Base-by-base conservation (phyloP, 1,140 invertebrate species). In the Ganaspis sp. region DNA sequence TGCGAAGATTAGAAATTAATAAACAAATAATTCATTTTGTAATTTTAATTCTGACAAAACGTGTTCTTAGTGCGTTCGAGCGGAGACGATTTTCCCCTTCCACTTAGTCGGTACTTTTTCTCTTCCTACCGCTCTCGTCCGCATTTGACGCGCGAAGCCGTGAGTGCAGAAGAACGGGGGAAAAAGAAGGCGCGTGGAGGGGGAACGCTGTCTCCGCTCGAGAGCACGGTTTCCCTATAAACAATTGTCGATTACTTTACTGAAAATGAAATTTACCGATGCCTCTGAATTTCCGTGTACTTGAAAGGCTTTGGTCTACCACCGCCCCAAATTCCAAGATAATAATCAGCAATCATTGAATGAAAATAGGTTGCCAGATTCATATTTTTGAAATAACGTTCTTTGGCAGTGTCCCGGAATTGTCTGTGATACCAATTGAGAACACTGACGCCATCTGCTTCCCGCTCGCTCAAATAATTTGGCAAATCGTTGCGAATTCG, bases 391-490 rank as follows among this genome's bases (percentile, higher is more conserved):
- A 99, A 99, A 89, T 99, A 99, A 58, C 98, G 91, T 89, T 99
- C 97, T 71, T 95, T 95, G 0, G 98, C 98, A 0, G 97, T 95
- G 86, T 99, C 97, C 19, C 97, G 93, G 88, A 99, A 99, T 90
- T 99, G 98, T 75, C 98, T 93, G 88, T 99, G 98, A 88, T 99
- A 99, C 98, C 98, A 99, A 88, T 98, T 98, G 88, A 99, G 94
- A 0, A 99, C 98, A 82, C 96, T 98, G 0, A 99, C 98, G 0
- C 98, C 98, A 86, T 99, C 98, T 0, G 98, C 98, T 88, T 99
- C 98, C 54, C 98, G 92, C 91, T 99, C 98, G 5, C 97, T 98
- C 12, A 99, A 89, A 90, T 99, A 99, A 88, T 98, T 98, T 0
- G 97, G 97, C 29, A 99, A 92, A 92, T 99, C 98, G 84, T 98